Evolutionary conservation across 2,888 invertebrate species (phyloP).

Genomic region (Lycaena phlaeas): DNA sequence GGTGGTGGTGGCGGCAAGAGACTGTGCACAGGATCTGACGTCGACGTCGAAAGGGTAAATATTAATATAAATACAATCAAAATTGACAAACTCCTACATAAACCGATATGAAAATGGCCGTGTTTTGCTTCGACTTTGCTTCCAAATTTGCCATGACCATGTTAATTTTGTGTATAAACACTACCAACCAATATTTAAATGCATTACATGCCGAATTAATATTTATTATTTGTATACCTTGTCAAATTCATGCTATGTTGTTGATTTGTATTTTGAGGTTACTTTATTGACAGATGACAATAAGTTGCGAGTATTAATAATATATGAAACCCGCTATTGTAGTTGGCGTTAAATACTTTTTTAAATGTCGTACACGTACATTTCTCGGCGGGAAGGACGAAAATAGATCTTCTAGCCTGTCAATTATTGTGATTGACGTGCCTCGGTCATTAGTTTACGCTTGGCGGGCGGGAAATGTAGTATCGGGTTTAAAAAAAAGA

Average conservation of each 20-base stretch:
- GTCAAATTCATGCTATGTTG: conserved; percentile 53
- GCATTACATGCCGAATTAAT: not conserved
- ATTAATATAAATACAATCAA: conserved; percentile 23
- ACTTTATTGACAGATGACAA: conserved; percentile 55
- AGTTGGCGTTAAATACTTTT: conserved; percentile 18
- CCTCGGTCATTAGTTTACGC: conserved; percentile 50
- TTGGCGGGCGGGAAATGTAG: conserved; percentile 23
- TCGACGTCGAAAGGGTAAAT: conserved; percentile 69
- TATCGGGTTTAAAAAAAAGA: not conserved
- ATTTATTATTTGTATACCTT: conserved; percentile 29
- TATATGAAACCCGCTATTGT: conserved; percentile 16
- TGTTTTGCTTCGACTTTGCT: conserved; percentile 31
- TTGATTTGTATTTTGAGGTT: conserved; percentile 66
- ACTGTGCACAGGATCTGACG: conserved; percentile 65
- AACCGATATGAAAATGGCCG: conserved; percentile 61
- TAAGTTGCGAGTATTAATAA: conserved; percentile 18
- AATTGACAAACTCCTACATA: conserved; percentile 40
- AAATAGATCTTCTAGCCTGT: conserved; percentile 48
- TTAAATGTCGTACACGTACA: conserved; percentile 14
- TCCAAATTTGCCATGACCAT: not conserved
- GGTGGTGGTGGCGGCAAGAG: conserved; percentile 75
- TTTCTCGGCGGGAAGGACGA: conserved; percentile 24
- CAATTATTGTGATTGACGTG: conserved; percentile 69
- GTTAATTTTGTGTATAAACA: not conserved
- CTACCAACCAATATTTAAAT: not conserved